Conservation (phyloP, 2,797 vertebrate genomes). For the Ispidina lecontei region DNA sequence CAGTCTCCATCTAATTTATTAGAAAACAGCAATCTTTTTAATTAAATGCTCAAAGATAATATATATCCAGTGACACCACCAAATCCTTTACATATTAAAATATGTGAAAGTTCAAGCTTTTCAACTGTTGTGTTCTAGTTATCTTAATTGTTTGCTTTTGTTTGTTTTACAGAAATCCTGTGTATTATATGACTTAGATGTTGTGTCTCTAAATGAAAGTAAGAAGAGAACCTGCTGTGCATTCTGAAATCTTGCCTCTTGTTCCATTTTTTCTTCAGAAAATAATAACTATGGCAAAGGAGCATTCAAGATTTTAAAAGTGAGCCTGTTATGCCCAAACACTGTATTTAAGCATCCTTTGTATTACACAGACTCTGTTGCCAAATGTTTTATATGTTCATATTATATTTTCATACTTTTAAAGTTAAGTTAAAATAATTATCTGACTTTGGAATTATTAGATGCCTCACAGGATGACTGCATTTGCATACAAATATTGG, state of each 20-base stretch:
- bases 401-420: conserved; percentile 49
- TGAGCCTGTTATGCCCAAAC: not conserved
- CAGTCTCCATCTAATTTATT: not conserved
- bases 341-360: not conserved
- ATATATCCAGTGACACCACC: not conserved
- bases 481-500: conserved; percentile 8
- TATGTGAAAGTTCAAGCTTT: not conserved
- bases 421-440: conserved; percentile 2
- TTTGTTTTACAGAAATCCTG: conserved; percentile 68
- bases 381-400: conserved; percentile 26
- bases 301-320: not conserved
- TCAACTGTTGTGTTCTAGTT: not conserved
- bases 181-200: conserved; percentile 50
- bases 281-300: not conserved
- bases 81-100: not conserved
- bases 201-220: conserved; percentile 62
- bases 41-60: not conserved
- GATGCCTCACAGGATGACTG: not conserved
- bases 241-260: conserved; percentile 28
- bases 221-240: conserved; percentile 70
- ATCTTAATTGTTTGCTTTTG: conserved; percentile 36
- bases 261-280: conserved; percentile 11
- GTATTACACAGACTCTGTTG: not conserved
- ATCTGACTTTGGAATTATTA: not conserved
- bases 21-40: not conserved